Base-by-base conservation (phyloP, 2,797 vertebrate genomes). In the Heteromormyrus szaboi region DNA sequence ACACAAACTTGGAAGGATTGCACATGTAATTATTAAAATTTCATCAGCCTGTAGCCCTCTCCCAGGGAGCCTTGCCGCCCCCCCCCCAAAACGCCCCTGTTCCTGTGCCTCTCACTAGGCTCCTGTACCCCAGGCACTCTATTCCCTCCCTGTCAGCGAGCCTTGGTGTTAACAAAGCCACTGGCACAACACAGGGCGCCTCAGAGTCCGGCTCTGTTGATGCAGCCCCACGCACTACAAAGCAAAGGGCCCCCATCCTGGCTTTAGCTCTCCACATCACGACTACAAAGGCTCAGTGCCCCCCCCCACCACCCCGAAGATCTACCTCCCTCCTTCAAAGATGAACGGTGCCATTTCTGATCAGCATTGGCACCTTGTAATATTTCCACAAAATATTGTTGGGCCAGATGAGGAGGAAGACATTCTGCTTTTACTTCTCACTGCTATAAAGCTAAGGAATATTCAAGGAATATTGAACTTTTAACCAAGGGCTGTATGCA, bases 11-110 rank as follows among this genome's bases (percentile, higher is more conserved):
- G 46, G 91, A 93, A 88, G 93, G 93, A 95, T 95, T 96, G 94
- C 95, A 95, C 94, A 93, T 95, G 94, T 95, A 94, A 95, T 95
- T 94, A 95, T 89, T 92, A 94, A 95, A 95, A 95, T 96, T 95
- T 95, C 95, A 95, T 96, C 95, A 96, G 94, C 95, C 92, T 92
- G 93, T 93, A 95, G 94, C 94, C 93, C 93, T 91, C 92, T 93
- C 94, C 93, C 93, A 92, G 94, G 93, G 92, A 89, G 48, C 62
- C 3, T 72, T 68, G 12, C 44, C 89, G 92, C 93, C 90, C 89
- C 51, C 14, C 94, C 93, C 92, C 11, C 91, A 93, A 93, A 92
- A 92, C 93, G 91, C 29, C 33, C 56, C 11, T 22, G 22, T 22
- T 37, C 86, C 54, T 56, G 56, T 79, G 44, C 54, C 37, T 76